These are phyloP conservation scores for Synanceia verrucosa DNA, from an alignment of 2,797 vertebrate genomes.

Conservation along the genomic window DNA sequence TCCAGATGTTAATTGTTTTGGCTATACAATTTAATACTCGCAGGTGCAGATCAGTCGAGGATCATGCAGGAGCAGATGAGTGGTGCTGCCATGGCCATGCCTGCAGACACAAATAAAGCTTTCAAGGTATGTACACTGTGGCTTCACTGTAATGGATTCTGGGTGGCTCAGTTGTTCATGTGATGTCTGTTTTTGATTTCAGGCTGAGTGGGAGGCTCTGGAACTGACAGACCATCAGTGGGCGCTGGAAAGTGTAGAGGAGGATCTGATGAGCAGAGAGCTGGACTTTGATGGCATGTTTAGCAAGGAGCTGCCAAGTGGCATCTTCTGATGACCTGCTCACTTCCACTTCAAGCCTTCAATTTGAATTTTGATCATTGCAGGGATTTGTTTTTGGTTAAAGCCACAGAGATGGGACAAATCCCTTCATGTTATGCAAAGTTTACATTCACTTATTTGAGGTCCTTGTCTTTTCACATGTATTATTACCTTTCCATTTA, in stretches of 20 bases:
- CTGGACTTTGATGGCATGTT: constrained; percentile 98
- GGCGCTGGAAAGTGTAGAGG: constrained; percentile 96
- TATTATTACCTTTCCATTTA: constrained; percentile 44
- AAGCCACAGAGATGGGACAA: constrained; percentile 45
- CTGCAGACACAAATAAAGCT: constrained; percentile 98
- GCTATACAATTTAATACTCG: not conserved
- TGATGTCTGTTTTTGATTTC: constrained; percentile 37
- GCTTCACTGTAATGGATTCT: not conserved
- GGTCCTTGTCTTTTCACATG: constrained; percentile 45
- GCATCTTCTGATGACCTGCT: constrained; percentile 89
- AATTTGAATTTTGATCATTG: constrained; percentile 41
- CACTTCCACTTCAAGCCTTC: constrained; percentile 35
- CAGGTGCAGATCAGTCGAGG: constrained; percentile 95
- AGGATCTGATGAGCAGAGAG: constrained; percentile 96
- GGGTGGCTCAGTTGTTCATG: not conserved
- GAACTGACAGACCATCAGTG: constrained; percentile 98
- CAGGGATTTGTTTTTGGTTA: constrained; percentile 56
- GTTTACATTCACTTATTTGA: constrained; percentile 66
- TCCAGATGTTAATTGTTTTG: not conserved
- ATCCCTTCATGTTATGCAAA: constrained; percentile 69
- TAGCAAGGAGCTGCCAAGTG: constrained; percentile 94
- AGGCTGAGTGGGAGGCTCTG: constrained; percentile 99
- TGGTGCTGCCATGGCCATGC: constrained; percentile 99
- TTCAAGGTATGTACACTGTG: constrained; percentile 90
- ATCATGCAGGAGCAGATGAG: constrained; percentile 99